Percentiles rank a stretch among this genome's conserved stretches.
These are phyloP conservation scores for Xanthia icteritia DNA, from an alignment of 2,888 invertebrate genomes.

Conservation along the genomic window DNA sequence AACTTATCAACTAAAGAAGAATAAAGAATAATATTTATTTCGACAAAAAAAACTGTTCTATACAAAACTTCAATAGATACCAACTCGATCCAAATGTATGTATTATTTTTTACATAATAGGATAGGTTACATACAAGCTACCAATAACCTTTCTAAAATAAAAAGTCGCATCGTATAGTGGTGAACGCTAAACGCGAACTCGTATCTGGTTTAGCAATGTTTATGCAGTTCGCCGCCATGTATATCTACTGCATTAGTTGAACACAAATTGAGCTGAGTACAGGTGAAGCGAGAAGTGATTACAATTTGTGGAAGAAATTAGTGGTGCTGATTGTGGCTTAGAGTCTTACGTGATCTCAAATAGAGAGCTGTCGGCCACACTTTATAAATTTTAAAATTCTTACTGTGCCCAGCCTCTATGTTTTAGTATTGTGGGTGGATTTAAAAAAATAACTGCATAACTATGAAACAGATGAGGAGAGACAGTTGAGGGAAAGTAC, in stretches of 20 bases:
- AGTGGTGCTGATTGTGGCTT: not conserved
- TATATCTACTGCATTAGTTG: constrained; percentile 68
- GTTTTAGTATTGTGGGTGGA: no score
- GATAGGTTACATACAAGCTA: not conserved
- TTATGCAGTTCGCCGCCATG: constrained; percentile 66
- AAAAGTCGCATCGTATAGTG: constrained; percentile 11
- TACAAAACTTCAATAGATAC: not conserved
- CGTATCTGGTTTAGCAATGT: constrained; percentile 62
- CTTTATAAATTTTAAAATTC: no score
- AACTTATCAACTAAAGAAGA: no score
- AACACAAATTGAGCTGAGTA: constrained; percentile 63
- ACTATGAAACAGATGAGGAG: no score
- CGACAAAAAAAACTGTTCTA: not conserved
- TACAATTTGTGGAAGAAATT: constrained; percentile 18
- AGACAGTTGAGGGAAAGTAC: no score
- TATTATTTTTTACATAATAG: not conserved
- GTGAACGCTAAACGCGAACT: constrained; percentile 36
- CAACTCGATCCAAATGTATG: no score
- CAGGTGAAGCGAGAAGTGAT: constrained; percentile 33
- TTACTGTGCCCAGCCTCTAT: no score
- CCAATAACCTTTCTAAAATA: not conserved
- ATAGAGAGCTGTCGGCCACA: no score
- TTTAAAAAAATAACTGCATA: no score
- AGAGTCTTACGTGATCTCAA: not conserved
- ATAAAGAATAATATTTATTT: no score